phyloP scores from a whole-genome alignment of 1,140 invertebrate genomes.

The Solenopsis invicta region DNA sequence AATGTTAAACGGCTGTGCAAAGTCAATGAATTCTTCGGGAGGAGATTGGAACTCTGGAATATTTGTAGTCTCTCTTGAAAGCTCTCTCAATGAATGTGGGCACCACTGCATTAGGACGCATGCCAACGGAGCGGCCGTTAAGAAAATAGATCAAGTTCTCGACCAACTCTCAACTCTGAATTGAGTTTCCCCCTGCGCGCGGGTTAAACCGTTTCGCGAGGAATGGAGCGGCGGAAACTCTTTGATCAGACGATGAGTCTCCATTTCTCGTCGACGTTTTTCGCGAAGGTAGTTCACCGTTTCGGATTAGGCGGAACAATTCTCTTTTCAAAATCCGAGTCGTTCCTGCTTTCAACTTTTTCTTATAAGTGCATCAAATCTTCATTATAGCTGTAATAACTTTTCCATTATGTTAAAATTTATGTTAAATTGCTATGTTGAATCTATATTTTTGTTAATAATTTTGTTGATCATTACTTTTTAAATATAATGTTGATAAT shows the following conservation, averaged over 20 bases:
- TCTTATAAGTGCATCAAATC: neutral
- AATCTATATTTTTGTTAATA: conserved; percentile 16
- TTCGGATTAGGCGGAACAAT: neutral
- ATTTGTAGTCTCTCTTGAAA: neutral
- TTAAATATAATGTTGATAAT: neutral
- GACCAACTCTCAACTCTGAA: conserved; percentile 35
- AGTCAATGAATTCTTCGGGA: neutral
- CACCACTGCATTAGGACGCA: conserved; percentile 47
- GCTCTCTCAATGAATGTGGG: conserved; percentile 9
- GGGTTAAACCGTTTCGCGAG: conserved; percentile 27
- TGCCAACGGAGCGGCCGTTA: conserved; percentile 39
- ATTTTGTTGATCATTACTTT: neutral
- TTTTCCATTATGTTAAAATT: neutral
- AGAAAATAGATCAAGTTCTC: conserved; percentile 62
- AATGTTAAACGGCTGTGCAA: neutral
- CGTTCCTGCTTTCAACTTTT: neutral
- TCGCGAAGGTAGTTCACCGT: conserved; percentile 18
- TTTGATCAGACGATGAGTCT: conserved; percentile 56
- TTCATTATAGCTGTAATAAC: neutral
- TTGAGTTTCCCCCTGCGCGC: conserved; percentile 10
- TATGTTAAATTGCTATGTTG: neutral
- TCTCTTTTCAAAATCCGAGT: neutral
- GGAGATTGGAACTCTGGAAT: neutral
- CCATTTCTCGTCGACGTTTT: conserved; percentile 24
- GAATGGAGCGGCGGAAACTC: conserved; percentile 31